Evolutionary conservation across 2,797 vertebrate genomes (phyloP).

Genomic region (Crocidura indochinensis): DNA sequence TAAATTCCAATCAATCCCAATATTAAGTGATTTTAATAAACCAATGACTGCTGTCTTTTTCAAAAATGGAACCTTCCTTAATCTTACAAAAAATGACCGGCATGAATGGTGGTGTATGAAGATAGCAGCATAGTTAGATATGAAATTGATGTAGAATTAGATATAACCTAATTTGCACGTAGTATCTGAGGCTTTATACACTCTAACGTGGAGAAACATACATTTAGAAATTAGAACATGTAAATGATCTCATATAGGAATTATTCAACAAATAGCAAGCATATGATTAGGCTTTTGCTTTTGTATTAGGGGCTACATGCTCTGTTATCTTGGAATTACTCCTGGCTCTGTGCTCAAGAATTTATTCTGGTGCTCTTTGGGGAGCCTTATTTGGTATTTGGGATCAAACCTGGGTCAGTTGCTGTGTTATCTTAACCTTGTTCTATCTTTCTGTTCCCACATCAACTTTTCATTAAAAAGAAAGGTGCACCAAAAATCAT

Average conservation of each 20-base stretch:
- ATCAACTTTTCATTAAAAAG: constrained; percentile 26
- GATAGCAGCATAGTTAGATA: neutral
- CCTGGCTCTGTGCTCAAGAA: too few relatives aligned
- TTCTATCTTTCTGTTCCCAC: too few relatives aligned
- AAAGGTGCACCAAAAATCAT: constrained; percentile 1
- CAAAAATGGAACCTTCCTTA: neutral
- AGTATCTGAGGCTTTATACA: neutral
- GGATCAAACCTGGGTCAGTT: too few relatives aligned
- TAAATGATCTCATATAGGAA: neutral
- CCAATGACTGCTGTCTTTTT: neutral
- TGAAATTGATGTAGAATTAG: neutral
- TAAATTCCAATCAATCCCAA: neutral
- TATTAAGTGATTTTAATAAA: constrained; percentile 28
- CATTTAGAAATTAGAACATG: constrained; percentile 56
- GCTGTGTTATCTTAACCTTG: too few relatives aligned
- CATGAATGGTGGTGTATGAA: too few relatives aligned
- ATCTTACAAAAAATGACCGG: neutral
- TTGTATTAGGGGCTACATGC: too few relatives aligned
- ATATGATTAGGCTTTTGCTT: neutral
- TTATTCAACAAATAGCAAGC: constrained; percentile 27
- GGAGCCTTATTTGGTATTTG: too few relatives aligned
- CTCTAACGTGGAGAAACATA: constrained; percentile 30
- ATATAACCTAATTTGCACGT: neutral
- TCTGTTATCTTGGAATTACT: too few relatives aligned
- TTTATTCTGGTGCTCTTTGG: too few relatives aligned